These are phyloP conservation scores for Plecturocebus donacophilus DNA, from an alignment of 2,113 vertebrate species.

Conservation along the genomic window DNA sequence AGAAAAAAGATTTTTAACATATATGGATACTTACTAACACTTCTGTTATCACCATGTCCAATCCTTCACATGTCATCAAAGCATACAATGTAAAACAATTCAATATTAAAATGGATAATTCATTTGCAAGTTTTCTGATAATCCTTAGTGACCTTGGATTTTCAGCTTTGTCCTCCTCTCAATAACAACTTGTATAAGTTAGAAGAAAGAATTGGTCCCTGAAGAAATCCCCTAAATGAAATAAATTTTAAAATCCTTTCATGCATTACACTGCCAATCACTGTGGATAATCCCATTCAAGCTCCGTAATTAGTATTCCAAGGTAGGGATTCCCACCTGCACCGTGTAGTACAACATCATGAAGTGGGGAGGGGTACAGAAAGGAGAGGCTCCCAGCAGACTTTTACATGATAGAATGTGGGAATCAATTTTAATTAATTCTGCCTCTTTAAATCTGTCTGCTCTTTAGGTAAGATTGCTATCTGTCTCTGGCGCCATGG, in stretches of 20 bases:
- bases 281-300: constrained; percentile 59
- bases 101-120: constrained; percentile 19
- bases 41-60: neutral
- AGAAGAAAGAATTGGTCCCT: constrained; percentile 57
- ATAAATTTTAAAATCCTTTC: constrained; percentile 70
- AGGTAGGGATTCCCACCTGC: constrained; percentile 69
- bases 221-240: constrained; percentile 66
- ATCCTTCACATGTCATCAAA: neutral
- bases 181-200: neutral
- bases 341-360: constrained; percentile 65
- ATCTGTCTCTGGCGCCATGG: constrained; percentile 76
- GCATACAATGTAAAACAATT: neutral
- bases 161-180: constrained; percentile 63
- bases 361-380: constrained; percentile 45
- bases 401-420: constrained; percentile 74
- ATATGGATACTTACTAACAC: neutral
- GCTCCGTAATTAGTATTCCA: constrained; percentile 77
- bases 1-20: neutral
- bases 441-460: constrained; percentile 84
- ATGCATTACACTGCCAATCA: constrained; percentile 67
- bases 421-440: constrained; percentile 89
- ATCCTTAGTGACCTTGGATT: constrained; percentile 69
- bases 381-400: constrained; percentile 71
- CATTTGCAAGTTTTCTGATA: neutral
- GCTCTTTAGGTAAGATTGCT: constrained; percentile 83